Evolutionary conservation across 2,113 vertebrate species (phyloP), one percentile per base, ranked within the genome.

Genomic region (Strigops habroptila): DNA sequence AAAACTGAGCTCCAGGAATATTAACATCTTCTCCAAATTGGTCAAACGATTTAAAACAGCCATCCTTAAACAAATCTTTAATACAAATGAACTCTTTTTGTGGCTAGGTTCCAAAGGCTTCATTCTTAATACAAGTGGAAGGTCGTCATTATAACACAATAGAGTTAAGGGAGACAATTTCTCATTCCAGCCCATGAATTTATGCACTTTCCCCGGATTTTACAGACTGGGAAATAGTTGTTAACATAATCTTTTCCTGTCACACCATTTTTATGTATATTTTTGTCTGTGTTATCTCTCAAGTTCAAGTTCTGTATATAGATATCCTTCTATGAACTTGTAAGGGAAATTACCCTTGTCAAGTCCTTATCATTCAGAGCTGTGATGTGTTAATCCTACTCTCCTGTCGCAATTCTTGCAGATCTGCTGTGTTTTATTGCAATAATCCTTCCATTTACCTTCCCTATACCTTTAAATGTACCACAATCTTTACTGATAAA

Each of bases 141-240:
- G 89, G 89, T 95, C 94, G 96, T 97, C 91, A 97, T 97, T 98
- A 98, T 93, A 96, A 70, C 93, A 97, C 70, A 95, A 91, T 94
- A 78, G 91, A 97, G 90, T 97, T 94, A 94, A 97, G 62, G 92
- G 96, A 97, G 95, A 97, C 69, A 95, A 97, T 97, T 97, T 97
- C 95, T 95, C 49, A 96, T 95, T 86, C 97, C 97, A 97, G 69
- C 94, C 97, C 95, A 96, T 87, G 93, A 97, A 97, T 98, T 98
- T 97, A 98, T 97, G 88, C 92, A 95, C 95, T 97, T 97, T 97
- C 65, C 69, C 39, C 62, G 74, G 73, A 73, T 82, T 94, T 92
- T 89, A 96, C 74, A 86, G 88, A 96, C 91, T 83, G 69, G 60
- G 82, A 97, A 97, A 97, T 96, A 97, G 88, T 91, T 96, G 91